phyloP scores from a whole-genome alignment of 2,888 invertebrate species.

The Agrotis segetum region DNA sequence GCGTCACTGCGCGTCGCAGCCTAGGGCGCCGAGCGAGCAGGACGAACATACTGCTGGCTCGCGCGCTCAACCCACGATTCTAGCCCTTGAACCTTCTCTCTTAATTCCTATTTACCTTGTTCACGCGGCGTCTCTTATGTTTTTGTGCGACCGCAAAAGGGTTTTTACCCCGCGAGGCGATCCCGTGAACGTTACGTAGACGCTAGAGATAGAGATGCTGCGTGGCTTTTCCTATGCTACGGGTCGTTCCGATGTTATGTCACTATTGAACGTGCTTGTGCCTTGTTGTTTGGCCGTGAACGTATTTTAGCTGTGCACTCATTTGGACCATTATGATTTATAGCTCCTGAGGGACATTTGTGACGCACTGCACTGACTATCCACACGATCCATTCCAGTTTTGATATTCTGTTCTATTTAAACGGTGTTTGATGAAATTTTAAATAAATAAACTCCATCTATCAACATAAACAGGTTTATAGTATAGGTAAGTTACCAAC shows the following conservation, averaged over 20 bases:
- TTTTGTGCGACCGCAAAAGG: conserved; percentile 85
- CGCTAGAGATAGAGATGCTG: conserved; percentile 89
- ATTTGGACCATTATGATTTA: conserved; percentile 75
- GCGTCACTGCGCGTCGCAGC: conserved; percentile 88
- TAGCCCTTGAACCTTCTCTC: conserved; percentile 87
- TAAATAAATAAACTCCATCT: neutral
- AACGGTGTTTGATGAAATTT: neutral
- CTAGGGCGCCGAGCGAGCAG: conserved; percentile 88
- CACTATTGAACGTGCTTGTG: conserved; percentile 87
- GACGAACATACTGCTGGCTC: conserved; percentile 83
- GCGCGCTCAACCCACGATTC: conserved; percentile 81
- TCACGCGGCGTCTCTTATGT: conserved; percentile 80
- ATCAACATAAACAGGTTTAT: no score
- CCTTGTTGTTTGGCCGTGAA: conserved; percentile 87
- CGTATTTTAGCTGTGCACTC: conserved; percentile 80
- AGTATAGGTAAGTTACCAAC: neutral
- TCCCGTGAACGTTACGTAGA: conserved; percentile 82
- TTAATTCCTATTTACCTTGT: conserved; percentile 87
- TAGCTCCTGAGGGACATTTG: conserved; percentile 69
- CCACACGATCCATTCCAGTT: conserved; percentile 33
- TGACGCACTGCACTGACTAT: conserved; percentile 59
- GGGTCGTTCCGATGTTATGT: conserved; percentile 86
- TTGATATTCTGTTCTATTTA: conserved; percentile 5
- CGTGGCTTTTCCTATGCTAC: conserved; percentile 84
- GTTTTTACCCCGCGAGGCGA: conserved; percentile 87